Evolutionary conservation across 1,140 invertebrate genomes (phyloP).

Genomic region (Monomorium pharaonis): DNA sequence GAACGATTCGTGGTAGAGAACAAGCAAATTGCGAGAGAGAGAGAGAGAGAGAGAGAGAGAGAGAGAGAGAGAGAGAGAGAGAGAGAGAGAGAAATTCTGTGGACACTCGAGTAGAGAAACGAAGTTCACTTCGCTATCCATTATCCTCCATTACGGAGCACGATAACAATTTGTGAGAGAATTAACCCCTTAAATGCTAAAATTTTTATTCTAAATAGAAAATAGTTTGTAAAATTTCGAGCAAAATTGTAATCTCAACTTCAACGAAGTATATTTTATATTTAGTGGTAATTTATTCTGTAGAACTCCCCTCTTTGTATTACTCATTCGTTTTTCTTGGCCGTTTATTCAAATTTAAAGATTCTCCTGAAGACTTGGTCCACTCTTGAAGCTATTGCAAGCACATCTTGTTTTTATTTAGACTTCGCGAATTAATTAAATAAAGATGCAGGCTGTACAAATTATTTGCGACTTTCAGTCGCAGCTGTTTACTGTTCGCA

Average conservation of each 20-base stretch:
- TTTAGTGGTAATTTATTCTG: background rate
- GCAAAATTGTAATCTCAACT: background rate
- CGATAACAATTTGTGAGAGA: conserved; percentile 7
- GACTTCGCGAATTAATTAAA: background rate
- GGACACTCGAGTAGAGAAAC: background rate
- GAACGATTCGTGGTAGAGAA: background rate
- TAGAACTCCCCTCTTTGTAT: background rate
- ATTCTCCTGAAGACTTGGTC: background rate
- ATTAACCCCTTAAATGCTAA: background rate
- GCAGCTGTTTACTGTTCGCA: background rate
- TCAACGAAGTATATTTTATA: background rate
- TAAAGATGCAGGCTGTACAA: background rate
- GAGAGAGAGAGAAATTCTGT: background rate
- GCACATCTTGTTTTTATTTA: background rate
- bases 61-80: background rate
- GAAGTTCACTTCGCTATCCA: conserved; percentile 23
- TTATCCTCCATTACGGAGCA: conserved; percentile 16
- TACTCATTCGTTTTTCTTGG: background rate
- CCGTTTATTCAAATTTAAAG: background rate
- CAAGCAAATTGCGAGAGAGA: conserved; percentile 20
- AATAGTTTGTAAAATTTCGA: conserved; percentile 8
- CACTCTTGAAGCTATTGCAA: background rate
- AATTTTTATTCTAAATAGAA: conserved; percentile 21
- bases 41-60: background rate
- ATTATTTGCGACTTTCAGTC: background rate